These are phyloP conservation scores for Cyanoderma ruficeps DNA, from an alignment of 2,113 vertebrate species.

Conservation along the genomic window DNA sequence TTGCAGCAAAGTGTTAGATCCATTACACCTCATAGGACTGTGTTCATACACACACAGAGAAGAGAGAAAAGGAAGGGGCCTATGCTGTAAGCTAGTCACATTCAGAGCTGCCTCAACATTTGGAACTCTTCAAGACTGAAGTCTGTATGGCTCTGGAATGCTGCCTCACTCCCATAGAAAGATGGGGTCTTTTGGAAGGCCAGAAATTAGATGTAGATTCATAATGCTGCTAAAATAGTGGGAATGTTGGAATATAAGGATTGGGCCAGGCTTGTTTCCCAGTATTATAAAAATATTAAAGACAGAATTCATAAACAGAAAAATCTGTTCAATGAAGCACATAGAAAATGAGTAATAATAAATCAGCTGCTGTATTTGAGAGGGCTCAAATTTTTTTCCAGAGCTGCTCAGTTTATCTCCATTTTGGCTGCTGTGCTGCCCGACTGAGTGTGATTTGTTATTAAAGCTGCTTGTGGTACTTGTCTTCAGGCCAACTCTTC, in stretches of 20 bases:
- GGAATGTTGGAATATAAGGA: background rate
- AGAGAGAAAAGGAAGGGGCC: background rate
- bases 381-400: background rate
- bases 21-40: background rate
- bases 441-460: background rate
- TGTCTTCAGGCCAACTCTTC: background rate
- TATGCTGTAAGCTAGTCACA: background rate
- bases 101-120: background rate
- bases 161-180: background rate
- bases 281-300: background rate
- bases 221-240: background rate
- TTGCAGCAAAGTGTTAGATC: background rate
- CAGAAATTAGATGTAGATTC: background rate
- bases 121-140: background rate
- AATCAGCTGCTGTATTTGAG: background rate
- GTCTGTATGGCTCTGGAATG: background rate
- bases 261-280: background rate
- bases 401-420: background rate
- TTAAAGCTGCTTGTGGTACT: background rate
- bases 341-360: background rate
- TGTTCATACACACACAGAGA: background rate
- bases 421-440: background rate
- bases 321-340: background rate
- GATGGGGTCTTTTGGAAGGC: background rate
- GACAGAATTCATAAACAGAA: constrained; percentile 18